Base-by-base conservation (phyloP, 2,888 invertebrate genomes). In the Tubulanus polymorphus region DNA sequence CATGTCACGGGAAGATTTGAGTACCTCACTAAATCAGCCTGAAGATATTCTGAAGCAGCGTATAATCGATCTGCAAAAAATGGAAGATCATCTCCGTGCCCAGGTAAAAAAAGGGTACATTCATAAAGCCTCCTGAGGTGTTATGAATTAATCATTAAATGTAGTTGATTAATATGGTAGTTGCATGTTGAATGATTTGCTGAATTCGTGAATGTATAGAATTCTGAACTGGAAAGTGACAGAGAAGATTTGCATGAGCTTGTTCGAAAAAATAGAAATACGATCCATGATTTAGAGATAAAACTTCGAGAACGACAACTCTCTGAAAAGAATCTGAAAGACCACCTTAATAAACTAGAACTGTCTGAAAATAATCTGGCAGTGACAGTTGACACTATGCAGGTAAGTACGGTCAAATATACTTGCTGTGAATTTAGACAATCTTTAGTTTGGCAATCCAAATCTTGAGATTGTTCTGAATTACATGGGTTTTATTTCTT, bases 261-360 rank as follows among this genome's bases (percentile, higher is more conserved):
- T 32, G 68, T 73, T 5, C 62, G 75, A 25, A 67, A 67, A 37
- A 75, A 76, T 62, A 76, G 75, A 62, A 64, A 62, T 51, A 64
- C 64, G 53, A 74, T 76, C 28, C 76, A 76, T 55, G 73, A 75
- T 50, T 71, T 73, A 52, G 72, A 71, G 58, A 69, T 75, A n/a
- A 63, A 63, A 32, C 54, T 73, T 2, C 58, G 71, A 12, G 72
- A 74, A 50, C 61, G 71, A 20, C 67, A 69, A 60, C 64, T 75
- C 15, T 56, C 66, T 3, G 72, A 74, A 54, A 66, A 67, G 53
- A 70, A 63, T 50, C 61, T 74, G n/a, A 69, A 70, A 48, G 69
- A 66, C 32, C 74, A 74, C 60, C 45, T 66, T 18, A 59, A 60
- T n/a, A 61, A 59, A 35, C 65, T 66, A 51, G 71, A 71, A 57